Base-by-base conservation (phyloP, 2,797 vertebrate genomes). In the Benthosema pterotum region DNA sequence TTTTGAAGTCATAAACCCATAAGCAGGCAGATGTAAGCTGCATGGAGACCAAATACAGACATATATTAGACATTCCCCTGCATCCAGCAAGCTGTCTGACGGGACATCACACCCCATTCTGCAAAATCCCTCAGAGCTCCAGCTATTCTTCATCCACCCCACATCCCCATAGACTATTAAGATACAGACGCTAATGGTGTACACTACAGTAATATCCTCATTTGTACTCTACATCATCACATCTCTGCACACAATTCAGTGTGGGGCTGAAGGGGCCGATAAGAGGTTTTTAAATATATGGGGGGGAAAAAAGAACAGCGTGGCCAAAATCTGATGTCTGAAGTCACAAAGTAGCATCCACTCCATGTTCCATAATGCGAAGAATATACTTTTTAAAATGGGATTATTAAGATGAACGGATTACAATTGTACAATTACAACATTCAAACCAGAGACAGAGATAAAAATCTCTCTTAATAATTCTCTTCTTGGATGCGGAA, bases 1-100 rank as follows among this genome's bases (percentile, higher is more conserved):
- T 90, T 92, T 90, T 89, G 86, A 92, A 90, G 89, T 89, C 83
- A 85, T 91, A 91, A 92, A 92, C 88, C 92, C 90, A 88, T 90
- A 92, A 91, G 90, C 89, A 92, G 90, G 91, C 88, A 91, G 91
- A 89, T 90, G 88, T 90, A 92, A 91, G 91, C 88, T 87, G 32
- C 32, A 38, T 11, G 84, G 79, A 78, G 88, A 91, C 82, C 87
- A 90, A 91, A 93, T 88, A 90, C 89, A 89, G 84, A 88, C 87
- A 83, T 87, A 88, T 90, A 92, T 91, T 89, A 91, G 87, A 88
- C 83, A 83, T 90, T 80, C 84, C 86, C 79, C 77, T 80, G 85
- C 83, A 87, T 88, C 75, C 76, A 85, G 87, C 84, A 87, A 87
- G 86, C 86, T 80, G 77, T 83, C 84, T 89, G 90, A 92, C 83